Base-by-base conservation (phyloP, 2,888 invertebrate genomes). In the Drosophila putrida region DNA sequence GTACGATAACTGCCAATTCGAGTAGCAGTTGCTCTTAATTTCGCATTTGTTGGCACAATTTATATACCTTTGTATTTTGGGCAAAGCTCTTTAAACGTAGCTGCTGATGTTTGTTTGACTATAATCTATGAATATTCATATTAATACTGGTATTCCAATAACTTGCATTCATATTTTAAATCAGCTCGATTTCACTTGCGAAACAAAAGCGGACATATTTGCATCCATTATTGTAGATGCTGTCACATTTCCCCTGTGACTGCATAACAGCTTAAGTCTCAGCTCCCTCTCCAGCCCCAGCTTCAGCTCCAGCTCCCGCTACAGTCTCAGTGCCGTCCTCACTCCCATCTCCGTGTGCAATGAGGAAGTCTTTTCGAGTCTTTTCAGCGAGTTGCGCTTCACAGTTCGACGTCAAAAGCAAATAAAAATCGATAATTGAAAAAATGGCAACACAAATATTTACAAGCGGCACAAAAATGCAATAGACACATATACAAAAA, bases 1-100 rank as follows among this genome's bases (percentile, higher is more conserved):
- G 4, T 44, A 36, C 35, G 44, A 47, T 51, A 75, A 72, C 71
- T 68, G 59, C 80, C 71, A 86, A 82, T 63, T 83, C 80, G 79
- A 86, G 87, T 80, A 80, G 88, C 85, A 88, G 75, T 86, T 88
- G 85, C 88, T 86, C 88, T 88, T 88, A 80, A 88, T 85, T 78
- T 85, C 65, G 68, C 62, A 54, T 65, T 13, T 68, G 59, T 66
- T 72, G 78, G 67, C 75, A 77, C 67, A 49, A 64, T 70, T 75
- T 67, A 53, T 64, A 4, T 2, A 4, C 33, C 8, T 55, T 8
- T 25, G 6, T 59, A 6, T 35, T 35, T 43, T 50, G 35, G 9
- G n/a, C n/a, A 33, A 54, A 46, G 10, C 57, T 46, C 27, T 58
- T 47, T n/a, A 28, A 70, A 47, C n/a, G n/a, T n/a, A 54, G 49